Evolutionary conservation across 2,797 vertebrate genomes (phyloP).

Genomic region (Danio aesculapii): DNA sequence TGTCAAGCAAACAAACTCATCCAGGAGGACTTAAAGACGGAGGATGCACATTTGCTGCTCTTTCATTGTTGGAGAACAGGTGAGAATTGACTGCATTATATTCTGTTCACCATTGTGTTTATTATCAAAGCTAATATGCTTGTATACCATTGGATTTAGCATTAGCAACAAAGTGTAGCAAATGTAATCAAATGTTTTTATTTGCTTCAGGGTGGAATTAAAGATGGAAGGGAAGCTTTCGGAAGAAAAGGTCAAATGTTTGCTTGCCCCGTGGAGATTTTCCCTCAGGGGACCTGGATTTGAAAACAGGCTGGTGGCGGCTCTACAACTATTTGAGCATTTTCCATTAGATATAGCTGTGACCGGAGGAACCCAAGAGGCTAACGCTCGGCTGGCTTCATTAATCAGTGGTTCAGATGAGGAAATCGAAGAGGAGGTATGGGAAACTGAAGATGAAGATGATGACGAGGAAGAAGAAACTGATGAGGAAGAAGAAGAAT

Average conservation of each 20-base stretch:
- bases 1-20: background rate
- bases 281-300: slow-evolving; percentile 51
- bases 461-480: slow-evolving; percentile 24
- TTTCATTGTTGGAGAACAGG: slow-evolving; percentile 19
- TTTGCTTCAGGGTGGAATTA: background rate
- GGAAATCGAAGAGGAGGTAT: slow-evolving; percentile 26
- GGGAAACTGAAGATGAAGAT: slow-evolving; percentile 19
- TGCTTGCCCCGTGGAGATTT: slow-evolving; percentile 60
- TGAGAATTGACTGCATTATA: background rate
- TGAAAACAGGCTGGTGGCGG: slow-evolving; percentile 51
- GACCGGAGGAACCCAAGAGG: slow-evolving; percentile 60
- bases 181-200: background rate
- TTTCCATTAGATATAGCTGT: slow-evolving; percentile 61
- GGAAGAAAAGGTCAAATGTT: slow-evolving; percentile 53
- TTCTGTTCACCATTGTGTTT: background rate
- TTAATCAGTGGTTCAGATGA: slow-evolving; percentile 42
- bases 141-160: background rate
- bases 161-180: background rate
- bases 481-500: background rate
- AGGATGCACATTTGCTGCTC: background rate
- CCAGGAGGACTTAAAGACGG: background rate
- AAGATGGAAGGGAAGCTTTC: slow-evolving; percentile 60
- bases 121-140: too few relatives aligned
- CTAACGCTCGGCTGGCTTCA: slow-evolving; percentile 47
- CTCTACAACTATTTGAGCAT: slow-evolving; percentile 57